Evolutionary conservation across 2,888 invertebrate genomes (phyloP), one percentile per base, ranked within the genome.

Genomic region (Limnephilus rhombicus): DNA sequence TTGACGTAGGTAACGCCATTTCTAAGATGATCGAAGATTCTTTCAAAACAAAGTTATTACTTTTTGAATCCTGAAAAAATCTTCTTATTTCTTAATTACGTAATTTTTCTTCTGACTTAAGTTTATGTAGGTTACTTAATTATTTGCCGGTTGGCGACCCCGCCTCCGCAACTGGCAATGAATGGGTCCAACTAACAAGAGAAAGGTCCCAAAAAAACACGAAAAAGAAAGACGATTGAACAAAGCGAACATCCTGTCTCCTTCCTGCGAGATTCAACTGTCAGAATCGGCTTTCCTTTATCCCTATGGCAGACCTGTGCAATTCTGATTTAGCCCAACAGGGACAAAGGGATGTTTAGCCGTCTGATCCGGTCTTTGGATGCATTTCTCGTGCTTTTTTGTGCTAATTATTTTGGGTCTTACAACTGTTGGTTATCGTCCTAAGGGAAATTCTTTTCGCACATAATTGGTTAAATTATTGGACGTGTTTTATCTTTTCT

Each of bases 241-340:
- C 93, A 93, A 93, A 92, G 93, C 93, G 80, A 89, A 92, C 91
- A 92, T 93, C 93, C 93, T 92, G 92, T 91, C 82, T 81, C 68
- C 91, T 88, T 91, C 92, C 91, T 91, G 90, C 81, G 90, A 34
- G 92, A 92, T 91, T 92, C 92, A 91, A 91, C 89, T 87, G 92
- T 91, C 91, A 91, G 86, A 68, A 68, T 88, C 80, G 91, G 87
- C 91, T 87, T 91, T 88, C 41, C 82, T 91, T 91, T 80, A 87
- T 41, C 87, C 87, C 80, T 45, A 91, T 53, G 81, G 88, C 92
- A 87, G 91, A 85, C 85, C 80, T 37, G 80, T 89, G 91, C 91
- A 91, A 49, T 83, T 91, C 81, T 90, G 88, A 45, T 34, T 37
- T 80, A 24, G 34, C 82, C 53, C 18, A 82, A 82, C 11, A n/a